These are phyloP conservation scores for Drosophila lacteicornis DNA, from an alignment of 1,140 invertebrate species.

Conservation along the genomic window DNA sequence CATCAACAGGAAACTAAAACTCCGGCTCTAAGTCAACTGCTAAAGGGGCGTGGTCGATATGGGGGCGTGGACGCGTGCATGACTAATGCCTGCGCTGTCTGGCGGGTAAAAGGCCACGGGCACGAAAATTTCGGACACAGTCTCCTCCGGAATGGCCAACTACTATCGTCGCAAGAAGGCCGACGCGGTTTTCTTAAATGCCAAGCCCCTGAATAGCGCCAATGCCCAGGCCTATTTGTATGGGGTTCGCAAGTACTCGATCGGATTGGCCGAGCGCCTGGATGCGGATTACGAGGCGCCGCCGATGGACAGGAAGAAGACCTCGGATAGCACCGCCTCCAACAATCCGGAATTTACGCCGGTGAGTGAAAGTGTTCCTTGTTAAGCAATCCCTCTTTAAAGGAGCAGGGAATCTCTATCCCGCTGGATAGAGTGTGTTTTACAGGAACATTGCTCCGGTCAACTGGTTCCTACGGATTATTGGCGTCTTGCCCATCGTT, in stretches of 20 bases:
- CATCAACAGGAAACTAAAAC: conserved; percentile 79
- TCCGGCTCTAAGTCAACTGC: conserved; percentile 54
- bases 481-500: conserved; percentile 87
- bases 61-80: conserved; percentile 58
- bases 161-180: conserved; percentile 79
- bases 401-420: background rate
- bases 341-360: conserved; percentile 69
- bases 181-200: conserved; percentile 77
- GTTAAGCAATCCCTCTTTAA: background rate
- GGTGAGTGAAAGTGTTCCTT: conserved; percentile 30
- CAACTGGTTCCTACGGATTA: conserved; percentile 86
- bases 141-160: conserved; percentile 67
- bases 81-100: conserved; percentile 56
- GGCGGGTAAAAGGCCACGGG: conserved; percentile 48
- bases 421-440: conserved; percentile 85
- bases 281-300: conserved; percentile 65
- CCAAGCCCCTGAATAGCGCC: conserved; percentile 71
- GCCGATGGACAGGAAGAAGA: conserved; percentile 52
- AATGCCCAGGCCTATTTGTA: conserved; percentile 73
- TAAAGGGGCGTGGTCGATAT: conserved; percentile 40
- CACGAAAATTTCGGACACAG: conserved; percentile 43
- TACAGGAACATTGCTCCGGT: conserved; percentile 87
- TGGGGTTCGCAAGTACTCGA: conserved; percentile 76
- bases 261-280: conserved; percentile 71
- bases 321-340: conserved; percentile 64